Evolutionary conservation across 2,888 invertebrate species (phyloP).

Genomic region (Chydorus sphaericus): DNA sequence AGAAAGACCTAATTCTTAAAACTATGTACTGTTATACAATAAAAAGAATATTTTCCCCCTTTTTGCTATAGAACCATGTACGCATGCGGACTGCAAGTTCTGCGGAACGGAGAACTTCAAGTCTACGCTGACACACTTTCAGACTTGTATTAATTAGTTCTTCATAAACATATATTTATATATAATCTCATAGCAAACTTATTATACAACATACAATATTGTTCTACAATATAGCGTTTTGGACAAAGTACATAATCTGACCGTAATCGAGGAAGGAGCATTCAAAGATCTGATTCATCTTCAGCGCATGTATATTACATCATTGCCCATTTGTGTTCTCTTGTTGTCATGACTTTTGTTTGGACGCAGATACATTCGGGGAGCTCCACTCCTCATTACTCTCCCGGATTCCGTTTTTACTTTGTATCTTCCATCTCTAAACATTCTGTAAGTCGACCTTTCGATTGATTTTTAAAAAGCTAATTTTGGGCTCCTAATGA

Average conservation of each 20-base stretch:
- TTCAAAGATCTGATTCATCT: slow-evolving; percentile 1
- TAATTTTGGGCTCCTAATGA: background rate
- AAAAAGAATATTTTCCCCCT: background rate
- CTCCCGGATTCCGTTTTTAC: slow-evolving; percentile 35
- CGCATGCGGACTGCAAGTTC: slow-evolving; percentile 15
- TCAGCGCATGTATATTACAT: slow-evolving; percentile 2
- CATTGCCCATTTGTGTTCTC: background rate
- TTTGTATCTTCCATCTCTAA: slow-evolving; percentile 37
- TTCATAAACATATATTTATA: too few relatives aligned
- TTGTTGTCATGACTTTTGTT: background rate
- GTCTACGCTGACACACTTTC: slow-evolving; percentile 17
- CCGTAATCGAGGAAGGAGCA: background rate
- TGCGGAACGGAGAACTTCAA: slow-evolving; percentile 17
- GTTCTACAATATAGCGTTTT: background rate
- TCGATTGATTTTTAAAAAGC: background rate
- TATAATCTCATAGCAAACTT: background rate
- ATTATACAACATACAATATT: too few relatives aligned
- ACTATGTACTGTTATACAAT: background rate
- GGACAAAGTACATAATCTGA: background rate
- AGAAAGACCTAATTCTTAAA: too few relatives aligned
- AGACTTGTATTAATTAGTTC: slow-evolving; percentile 18
- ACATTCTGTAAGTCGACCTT: slow-evolving; percentile 42
- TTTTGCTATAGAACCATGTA: slow-evolving; percentile 17
- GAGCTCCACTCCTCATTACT: slow-evolving; percentile 44
- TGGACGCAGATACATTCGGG: slow-evolving; percentile 46